These are phyloP conservation scores for Lasius fuliginosus DNA, from an alignment of 2,888 invertebrate species.

Conservation along the genomic window DNA sequence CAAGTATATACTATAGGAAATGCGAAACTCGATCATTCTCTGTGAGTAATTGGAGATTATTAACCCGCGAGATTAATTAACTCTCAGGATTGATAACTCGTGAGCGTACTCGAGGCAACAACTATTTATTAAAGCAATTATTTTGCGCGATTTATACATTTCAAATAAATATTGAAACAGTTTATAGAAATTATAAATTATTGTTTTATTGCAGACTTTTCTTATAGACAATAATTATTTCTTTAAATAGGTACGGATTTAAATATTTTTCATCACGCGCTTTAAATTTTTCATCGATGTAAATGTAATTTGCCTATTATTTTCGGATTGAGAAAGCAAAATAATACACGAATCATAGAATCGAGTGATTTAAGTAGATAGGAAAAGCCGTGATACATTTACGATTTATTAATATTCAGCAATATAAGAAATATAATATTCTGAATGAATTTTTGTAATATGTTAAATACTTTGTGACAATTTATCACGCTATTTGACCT, in stretches of 20 bases:
- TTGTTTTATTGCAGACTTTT: neutral
- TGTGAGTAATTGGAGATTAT: neutral
- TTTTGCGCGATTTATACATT: neutral
- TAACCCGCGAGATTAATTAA: neutral
- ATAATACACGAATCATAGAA: neutral
- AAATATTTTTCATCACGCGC: neutral
- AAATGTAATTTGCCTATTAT: neutral
- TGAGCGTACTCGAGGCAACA: neutral
- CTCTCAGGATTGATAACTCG: neutral
- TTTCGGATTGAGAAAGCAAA: neutral
- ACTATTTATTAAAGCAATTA: neutral
- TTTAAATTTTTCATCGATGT: neutral
- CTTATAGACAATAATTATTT: neutral
- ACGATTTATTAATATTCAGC: neutral
- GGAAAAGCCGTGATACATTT: neutral
- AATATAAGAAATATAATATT: neutral
- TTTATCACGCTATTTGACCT: neutral
- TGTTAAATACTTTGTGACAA: neutral
- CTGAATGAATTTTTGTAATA: neutral
- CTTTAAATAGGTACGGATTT: neutral
- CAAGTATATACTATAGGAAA: neutral
- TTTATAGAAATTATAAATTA: neutral
- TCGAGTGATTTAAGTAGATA: neutral
- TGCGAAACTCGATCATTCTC: neutral
- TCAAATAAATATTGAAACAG: neutral